phyloP scores from a whole-genome alignment of 1,140 invertebrate species.

The Caenorhabditis tropicalis region DNA sequence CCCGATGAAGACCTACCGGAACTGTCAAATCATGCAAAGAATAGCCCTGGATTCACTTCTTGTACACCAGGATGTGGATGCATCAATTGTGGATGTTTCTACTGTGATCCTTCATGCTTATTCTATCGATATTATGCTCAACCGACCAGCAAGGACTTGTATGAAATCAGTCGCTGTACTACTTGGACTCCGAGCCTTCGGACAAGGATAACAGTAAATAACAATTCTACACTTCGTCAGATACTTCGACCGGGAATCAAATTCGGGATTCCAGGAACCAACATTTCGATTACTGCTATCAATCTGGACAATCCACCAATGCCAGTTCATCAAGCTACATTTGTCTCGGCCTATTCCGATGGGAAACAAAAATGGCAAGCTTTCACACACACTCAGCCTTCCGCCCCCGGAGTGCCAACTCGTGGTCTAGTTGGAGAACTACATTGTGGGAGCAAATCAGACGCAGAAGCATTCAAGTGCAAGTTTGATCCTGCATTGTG shows the following conservation, averaged over 20 bases:
- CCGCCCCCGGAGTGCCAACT: background rate
- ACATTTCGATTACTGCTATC: background rate
- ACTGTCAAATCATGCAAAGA: background rate
- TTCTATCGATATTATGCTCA: background rate
- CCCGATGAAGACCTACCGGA: background rate
- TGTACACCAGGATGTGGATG: conserved; percentile 5
- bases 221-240: background rate
- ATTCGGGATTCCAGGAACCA: background rate
- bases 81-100: background rate
- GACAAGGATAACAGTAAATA: background rate
- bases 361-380: background rate
- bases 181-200: background rate
- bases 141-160: background rate
- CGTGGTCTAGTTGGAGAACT: background rate
- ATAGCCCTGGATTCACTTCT: background rate
- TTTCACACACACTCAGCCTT: background rate
- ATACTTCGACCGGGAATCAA: background rate
- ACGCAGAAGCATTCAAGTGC: background rate
- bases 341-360: background rate
- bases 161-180: background rate
- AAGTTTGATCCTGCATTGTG: background rate
- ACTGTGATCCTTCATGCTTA: background rate
- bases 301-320: background rate
- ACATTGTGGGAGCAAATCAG: background rate
- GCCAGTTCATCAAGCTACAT: background rate